Conservation (phyloP, 92 coral and sea anemone species). For the Anthopleura xanthogrammica region DNA sequence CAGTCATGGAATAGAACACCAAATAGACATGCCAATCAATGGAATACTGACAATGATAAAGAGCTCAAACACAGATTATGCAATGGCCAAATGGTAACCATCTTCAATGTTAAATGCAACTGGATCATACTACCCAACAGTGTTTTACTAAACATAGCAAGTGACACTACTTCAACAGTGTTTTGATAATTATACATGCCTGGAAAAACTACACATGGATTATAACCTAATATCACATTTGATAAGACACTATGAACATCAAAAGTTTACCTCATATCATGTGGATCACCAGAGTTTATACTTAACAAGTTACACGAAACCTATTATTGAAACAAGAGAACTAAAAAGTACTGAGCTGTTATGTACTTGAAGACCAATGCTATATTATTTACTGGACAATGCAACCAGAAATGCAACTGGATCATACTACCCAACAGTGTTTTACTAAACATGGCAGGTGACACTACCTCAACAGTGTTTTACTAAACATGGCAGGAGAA, state of each 20-base stretch:
- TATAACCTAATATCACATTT: background rate
- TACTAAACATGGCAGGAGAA: background rate
- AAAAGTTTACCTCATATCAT: background rate
- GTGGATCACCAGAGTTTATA: background rate
- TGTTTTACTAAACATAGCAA: too few relatives aligned
- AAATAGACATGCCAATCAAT: background rate
- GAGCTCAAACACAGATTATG: background rate
- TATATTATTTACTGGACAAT: background rate
- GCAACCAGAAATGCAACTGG: background rate
- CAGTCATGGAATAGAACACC: background rate
- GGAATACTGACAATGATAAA: background rate
- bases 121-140: background rate
- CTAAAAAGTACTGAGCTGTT: background rate
- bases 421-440: background rate
- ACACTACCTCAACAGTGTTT: too few relatives aligned
- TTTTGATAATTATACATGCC: background rate
- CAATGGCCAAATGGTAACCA: background rate
- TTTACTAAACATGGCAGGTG: background rate
- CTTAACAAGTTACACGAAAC: background rate
- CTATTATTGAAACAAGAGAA: background rate
- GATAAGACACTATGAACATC: background rate
- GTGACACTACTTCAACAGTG: too few relatives aligned
- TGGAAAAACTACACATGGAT: background rate
- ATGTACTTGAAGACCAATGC: background rate
- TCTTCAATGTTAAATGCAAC: background rate